Conservation (phyloP, 2,113 vertebrate species). For the Alethe castanea region DNA sequence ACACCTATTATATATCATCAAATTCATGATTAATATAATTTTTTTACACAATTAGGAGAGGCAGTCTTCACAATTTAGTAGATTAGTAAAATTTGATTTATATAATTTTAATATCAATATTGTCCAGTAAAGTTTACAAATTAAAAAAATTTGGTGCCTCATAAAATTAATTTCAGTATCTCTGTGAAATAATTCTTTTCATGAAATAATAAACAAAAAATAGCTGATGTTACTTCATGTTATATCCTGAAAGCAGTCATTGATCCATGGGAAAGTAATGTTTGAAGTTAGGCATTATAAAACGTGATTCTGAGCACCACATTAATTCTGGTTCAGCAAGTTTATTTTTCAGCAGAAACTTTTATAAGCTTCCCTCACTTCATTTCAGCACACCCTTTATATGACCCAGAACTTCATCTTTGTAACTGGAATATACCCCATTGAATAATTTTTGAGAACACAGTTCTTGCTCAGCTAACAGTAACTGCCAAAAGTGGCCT, state of each 20-base stretch:
- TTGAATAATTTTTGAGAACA: background rate
- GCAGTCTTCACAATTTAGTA: background rate
- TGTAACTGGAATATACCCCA: background rate
- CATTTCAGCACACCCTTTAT: background rate
- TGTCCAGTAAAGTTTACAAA: background rate
- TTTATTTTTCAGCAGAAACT: slow-evolving; percentile 34
- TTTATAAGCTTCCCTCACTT: background rate
- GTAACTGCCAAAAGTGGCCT: background rate
- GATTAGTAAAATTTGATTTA: background rate
- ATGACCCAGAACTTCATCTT: background rate
- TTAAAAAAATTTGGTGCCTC: background rate
- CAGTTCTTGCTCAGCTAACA: background rate
- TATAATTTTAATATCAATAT: background rate
- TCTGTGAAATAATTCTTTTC: background rate
- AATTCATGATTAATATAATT: background rate
- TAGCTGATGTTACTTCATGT: background rate
- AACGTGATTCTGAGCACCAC: background rate
- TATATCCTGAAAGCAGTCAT: background rate
- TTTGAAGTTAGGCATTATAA: background rate
- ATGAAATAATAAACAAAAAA: background rate
- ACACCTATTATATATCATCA: background rate
- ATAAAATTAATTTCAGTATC: background rate
- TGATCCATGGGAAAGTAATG: background rate
- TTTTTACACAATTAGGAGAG: background rate
- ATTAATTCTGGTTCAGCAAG: slow-evolving; percentile 12